Base-by-base conservation (phyloP, 2,888 invertebrate species). In the Tipula vernalis region DNA sequence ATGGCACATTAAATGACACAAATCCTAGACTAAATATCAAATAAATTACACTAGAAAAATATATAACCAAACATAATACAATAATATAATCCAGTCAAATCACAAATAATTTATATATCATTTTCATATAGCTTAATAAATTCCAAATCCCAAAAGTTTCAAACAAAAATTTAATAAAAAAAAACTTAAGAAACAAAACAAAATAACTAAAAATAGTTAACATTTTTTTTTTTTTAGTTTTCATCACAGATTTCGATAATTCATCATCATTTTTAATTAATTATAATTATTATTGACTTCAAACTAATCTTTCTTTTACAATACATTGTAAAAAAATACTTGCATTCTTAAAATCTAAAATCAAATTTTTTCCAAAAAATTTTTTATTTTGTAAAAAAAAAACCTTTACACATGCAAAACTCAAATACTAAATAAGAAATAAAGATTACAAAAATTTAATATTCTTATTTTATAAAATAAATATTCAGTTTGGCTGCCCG, bases 201-300 rank as follows among this genome's bases (percentile, higher is more conserved):
- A 71, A 71, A 71, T 71, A 71, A 71, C 71, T 71, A 71, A 71
- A 71, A 71, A 71, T 71, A 71, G 71, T 71, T 71, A 71, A 71
- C 71, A 71, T 71, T 71, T 71, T 28, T 28, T 28, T 28, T 28
- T 28, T 28, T 71, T 71, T 28, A 71, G 71, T 71, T 71, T 71
- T 71, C 71, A 71, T 71, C 71, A 71, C 71, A 71, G 71, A 71
- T 71, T 71, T 71, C 71, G 71, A 71, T 71, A 71, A 71, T 71
- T 71, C 71, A 71, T 71, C 71, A 10, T 71, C 71, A 28, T 28
- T 71, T 71, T 28, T 71, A 71, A 71, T 28, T 18, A 71, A 71
- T 71, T 28, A 71, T 71, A 71, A 71, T 71, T 71, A 71, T 28
- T 71, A 71, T 71, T 71, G 71, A 71, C 28, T 71, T 71, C 71